Conservation (phyloP, 2,888 invertebrate species). For the Rapana venosa region DNA sequence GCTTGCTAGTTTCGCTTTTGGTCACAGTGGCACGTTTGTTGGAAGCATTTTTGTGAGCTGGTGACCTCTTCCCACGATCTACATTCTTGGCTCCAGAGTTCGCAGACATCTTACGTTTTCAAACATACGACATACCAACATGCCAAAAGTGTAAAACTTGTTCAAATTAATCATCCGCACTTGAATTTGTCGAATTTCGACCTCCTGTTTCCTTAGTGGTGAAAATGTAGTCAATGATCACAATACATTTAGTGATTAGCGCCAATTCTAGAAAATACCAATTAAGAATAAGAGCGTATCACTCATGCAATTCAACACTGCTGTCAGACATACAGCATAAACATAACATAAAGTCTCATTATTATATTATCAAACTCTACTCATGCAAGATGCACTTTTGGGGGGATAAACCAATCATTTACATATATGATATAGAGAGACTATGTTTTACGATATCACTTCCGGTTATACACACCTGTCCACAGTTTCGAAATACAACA, state of each 20-base stretch:
- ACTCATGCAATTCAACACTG: not conserved
- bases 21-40: not conserved
- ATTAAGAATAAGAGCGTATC: not conserved
- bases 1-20: conserved; percentile 25
- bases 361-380: too few species aligned
- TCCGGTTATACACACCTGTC: too few species aligned
- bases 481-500: too few species aligned
- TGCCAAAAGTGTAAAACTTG: not conserved
- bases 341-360: not conserved
- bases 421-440: too few species aligned
- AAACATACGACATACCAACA: not conserved
- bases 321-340: not conserved
- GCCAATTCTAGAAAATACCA: not conserved
- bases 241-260: not conserved
- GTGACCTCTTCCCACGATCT: conserved; percentile 8
- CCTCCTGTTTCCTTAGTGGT: not conserved
- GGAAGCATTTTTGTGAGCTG: not conserved
- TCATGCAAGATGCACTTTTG: too few species aligned
- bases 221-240: conserved; percentile 27
- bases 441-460: too few species aligned
- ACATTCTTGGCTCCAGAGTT: not conserved
- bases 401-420: too few species aligned
- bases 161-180: not conserved
- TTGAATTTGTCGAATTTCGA: not conserved
- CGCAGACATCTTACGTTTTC: not conserved